Percentiles rank a stretch among this genome's conserved stretches.
phyloP scores from a whole-genome alignment of 2,113 vertebrate genomes.

The Falco punctatus region DNA sequence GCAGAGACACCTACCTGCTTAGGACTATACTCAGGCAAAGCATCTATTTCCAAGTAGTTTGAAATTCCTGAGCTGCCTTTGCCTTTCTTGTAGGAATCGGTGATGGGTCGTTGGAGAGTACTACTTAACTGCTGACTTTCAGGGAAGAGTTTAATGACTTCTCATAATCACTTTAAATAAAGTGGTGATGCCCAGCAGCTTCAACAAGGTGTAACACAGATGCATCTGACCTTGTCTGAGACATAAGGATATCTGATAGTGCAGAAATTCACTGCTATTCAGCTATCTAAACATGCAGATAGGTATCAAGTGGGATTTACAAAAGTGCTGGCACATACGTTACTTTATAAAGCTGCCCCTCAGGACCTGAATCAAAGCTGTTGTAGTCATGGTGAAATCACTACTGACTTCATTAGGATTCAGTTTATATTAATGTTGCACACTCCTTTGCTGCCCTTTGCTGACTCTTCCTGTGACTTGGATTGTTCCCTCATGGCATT shows the following conservation, averaged over 20 bases:
- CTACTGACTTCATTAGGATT: not conserved
- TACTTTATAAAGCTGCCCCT: not conserved
- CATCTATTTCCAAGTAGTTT: not conserved
- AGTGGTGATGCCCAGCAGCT: not conserved
- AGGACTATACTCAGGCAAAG: not conserved
- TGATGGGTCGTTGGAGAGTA: not conserved
- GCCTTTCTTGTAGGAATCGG: not conserved
- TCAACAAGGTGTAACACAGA: not conserved
- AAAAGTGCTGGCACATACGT: not conserved
- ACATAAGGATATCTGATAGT: not conserved
- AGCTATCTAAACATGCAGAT: not conserved
- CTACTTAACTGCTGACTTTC: not conserved
- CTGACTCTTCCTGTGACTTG: not conserved
- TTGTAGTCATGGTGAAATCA: not conserved
- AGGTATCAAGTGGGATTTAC: not conserved
- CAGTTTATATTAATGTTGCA: not conserved
- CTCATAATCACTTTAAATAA: not conserved
- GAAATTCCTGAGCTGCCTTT: not conserved
- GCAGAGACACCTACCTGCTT: not conserved
- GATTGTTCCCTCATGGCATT: not conserved
- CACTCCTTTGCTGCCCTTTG: not conserved
- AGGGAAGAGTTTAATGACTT: not conserved
- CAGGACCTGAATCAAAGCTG: not conserved
- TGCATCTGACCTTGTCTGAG: not conserved
- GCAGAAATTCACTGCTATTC: not conserved